Evolutionary conservation across 2,113 vertebrate species (phyloP).

Genomic region (Odocoileus virginianus): DNA sequence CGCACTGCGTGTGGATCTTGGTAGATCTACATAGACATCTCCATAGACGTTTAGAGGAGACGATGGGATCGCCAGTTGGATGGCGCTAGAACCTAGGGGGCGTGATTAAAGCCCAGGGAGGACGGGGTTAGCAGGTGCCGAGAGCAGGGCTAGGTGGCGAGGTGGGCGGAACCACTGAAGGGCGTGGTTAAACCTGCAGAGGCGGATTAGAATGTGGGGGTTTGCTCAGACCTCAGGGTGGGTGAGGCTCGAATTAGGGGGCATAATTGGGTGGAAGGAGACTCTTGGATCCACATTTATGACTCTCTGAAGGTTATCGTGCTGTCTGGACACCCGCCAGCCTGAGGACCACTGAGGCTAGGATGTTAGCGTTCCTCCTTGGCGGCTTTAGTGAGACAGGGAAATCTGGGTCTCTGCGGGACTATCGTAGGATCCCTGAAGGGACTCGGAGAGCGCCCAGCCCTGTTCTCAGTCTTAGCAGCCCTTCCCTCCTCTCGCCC

Average conservation of each 20-base stretch:
- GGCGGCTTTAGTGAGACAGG: not conserved
- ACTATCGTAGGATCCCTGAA: not conserved
- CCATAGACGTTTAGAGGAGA: not conserved
- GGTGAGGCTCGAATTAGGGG: not conserved
- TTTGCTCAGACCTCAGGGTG: not conserved
- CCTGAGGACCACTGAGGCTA: not conserved
- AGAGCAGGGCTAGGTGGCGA: too few species aligned
- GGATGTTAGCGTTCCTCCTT: not conserved
- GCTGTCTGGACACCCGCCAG: not conserved
- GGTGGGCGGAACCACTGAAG: too few species aligned
- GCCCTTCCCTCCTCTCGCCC: not conserved
- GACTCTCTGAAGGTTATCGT: not conserved
- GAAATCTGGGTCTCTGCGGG: not conserved
- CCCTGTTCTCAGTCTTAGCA: not conserved
- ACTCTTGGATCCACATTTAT: not conserved
- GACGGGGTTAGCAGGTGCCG: accelerated
- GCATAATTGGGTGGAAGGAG: not conserved
- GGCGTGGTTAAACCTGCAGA: not conserved
- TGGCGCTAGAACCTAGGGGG: not conserved
- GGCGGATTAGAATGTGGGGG: not conserved
- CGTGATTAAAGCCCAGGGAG: accelerated
- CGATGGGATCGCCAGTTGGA: accelerated
- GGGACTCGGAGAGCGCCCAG: not conserved
- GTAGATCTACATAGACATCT: not conserved
- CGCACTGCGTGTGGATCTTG: not conserved